Evolutionary conservation across 2,797 vertebrate species (phyloP).

Genomic region (Pseudopleuronectes americanus): DNA sequence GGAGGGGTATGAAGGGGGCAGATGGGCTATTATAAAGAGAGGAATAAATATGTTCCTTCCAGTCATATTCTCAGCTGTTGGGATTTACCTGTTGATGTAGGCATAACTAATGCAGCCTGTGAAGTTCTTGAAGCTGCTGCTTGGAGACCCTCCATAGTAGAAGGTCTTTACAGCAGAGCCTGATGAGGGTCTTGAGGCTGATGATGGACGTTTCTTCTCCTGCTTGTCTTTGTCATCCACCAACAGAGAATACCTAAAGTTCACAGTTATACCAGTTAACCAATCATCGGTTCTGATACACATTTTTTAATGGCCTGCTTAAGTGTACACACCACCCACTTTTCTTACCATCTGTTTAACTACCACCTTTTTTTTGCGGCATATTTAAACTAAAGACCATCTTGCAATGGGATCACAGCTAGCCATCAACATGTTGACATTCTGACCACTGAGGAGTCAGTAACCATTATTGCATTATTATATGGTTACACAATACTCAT

Average conservation of each 20-base stretch:
- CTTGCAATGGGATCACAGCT: too few relatives aligned
- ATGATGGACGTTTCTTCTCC: constrained; percentile 76
- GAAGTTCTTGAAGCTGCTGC: constrained; percentile 90
- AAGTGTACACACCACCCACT: too few relatives aligned
- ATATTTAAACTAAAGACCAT: too few relatives aligned
- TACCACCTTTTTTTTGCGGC: too few relatives aligned
- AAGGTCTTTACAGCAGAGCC: constrained; percentile 80
- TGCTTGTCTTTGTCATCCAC: constrained; percentile 91
- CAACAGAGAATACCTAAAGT: constrained; percentile 87
- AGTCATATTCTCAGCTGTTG: not conserved
- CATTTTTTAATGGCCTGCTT: too few relatives aligned
- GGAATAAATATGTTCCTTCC: not conserved
- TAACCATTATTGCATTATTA: too few relatives aligned
- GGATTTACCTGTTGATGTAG: constrained; percentile 91
- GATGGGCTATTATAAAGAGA: not conserved
- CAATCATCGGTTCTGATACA: not conserved
- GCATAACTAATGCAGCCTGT: constrained; percentile 96
- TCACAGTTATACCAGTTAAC: constrained; percentile 17
- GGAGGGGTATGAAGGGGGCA: too few relatives aligned
- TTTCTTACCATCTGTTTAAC: too few relatives aligned
- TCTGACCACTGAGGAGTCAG: too few relatives aligned
- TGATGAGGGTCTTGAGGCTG: constrained; percentile 45
- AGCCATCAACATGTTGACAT: too few relatives aligned
- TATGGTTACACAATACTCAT: too few relatives aligned
- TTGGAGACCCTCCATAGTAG: constrained; percentile 92